Evolutionary conservation across 37 sponge, comb jelly and placozoan genomes (phyloP).

Genomic region (Beroe forskalii): DNA sequence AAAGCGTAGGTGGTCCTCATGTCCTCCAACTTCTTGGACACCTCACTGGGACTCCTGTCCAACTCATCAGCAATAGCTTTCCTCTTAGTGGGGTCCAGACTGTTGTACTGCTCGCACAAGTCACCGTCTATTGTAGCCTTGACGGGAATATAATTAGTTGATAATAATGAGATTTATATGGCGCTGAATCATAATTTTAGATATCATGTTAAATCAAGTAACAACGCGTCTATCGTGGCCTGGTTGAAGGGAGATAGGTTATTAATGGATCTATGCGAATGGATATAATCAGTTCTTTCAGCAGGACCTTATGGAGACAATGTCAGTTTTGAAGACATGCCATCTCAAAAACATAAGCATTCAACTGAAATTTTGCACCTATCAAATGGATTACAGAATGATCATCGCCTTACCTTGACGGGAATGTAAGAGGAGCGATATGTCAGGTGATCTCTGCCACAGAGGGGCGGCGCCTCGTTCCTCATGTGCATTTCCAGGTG

Average conservation of each 20-base stretch:
- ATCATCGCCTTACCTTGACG: constrained; percentile 66
- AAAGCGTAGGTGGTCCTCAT: constrained; percentile 94
- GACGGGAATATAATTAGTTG: too few species aligned
- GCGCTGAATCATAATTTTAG: too few species aligned
- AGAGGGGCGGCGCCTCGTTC: constrained; percentile 78
- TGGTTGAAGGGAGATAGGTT: too few species aligned
- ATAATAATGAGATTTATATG: too few species aligned
- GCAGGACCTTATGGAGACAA: too few species aligned
- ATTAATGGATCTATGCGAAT: too few species aligned
- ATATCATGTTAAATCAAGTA: too few species aligned
- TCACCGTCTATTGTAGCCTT: constrained; percentile 90
- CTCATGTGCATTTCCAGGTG: constrained; percentile 99
- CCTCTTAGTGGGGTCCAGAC: constrained; percentile 85
- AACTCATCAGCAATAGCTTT: constrained; percentile 83
- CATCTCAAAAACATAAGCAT: constrained; percentile 11
- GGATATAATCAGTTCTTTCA: too few species aligned
- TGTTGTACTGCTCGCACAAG: constrained; percentile 95
- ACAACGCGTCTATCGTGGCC: too few species aligned
- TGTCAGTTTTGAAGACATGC: too few species aligned
- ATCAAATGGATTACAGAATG: too few species aligned
- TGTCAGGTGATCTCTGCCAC: constrained; percentile 90
- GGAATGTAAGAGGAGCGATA: constrained; percentile 92
- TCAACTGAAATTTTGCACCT: too few species aligned
- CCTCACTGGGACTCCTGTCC: constrained; percentile 92
- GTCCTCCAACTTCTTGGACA: constrained; percentile 97